Conservation (phyloP, 1,140 invertebrate genomes). For the Reticulitermes speratus region DNA sequence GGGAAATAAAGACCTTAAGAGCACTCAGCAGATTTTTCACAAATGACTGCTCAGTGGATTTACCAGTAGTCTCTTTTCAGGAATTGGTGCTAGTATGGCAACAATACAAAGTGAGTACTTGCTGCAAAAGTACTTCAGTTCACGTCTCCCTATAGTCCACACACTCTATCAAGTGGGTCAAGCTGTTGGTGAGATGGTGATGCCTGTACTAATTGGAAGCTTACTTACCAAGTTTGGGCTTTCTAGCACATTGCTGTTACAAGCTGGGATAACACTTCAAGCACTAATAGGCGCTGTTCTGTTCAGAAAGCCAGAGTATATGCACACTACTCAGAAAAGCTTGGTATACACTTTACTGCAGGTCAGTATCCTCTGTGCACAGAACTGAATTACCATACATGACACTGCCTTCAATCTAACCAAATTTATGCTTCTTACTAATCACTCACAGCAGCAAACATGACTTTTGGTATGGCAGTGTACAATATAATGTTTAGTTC, state of each 20-base stretch:
- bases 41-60: too few species aligned
- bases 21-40: too few species aligned
- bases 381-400: too few species aligned
- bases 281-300: constrained; percentile 40
- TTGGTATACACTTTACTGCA: too few species aligned
- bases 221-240: constrained; percentile 39
- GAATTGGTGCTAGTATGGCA: constrained; percentile 46
- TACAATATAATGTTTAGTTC: too few species aligned
- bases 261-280: constrained; percentile 42
- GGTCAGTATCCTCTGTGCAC: neutral
- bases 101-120: constrained; percentile 42
- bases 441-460: too few species aligned
- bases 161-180: constrained; percentile 41
- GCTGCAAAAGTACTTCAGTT: constrained; percentile 43
- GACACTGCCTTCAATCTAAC: too few species aligned
- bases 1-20: too few species aligned
- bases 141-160: constrained; percentile 39
- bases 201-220: constrained; percentile 40
- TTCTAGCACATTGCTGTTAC: constrained; percentile 40
- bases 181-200: constrained; percentile 40
- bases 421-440: too few species aligned
- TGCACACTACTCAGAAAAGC: constrained; percentile 25
- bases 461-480: too few species aligned
- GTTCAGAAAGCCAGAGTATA: constrained; percentile 38
- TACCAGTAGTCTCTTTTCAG: constrained; percentile 43